Base-by-base conservation (phyloP, 2,797 vertebrate genomes). In the Hemitrygon akajei region DNA sequence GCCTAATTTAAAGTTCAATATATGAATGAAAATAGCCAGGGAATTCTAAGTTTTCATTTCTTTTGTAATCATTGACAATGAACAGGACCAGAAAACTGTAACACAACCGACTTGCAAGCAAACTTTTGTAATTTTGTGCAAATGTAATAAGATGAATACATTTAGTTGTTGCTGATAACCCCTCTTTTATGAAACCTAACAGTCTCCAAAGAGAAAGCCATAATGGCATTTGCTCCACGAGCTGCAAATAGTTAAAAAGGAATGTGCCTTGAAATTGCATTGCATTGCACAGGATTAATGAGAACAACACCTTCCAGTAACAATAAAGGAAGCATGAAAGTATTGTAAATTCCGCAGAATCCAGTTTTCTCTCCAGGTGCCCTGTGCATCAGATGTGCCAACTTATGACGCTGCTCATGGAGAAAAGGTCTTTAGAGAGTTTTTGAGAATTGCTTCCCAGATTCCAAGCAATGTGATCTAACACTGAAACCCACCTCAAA, bases 31-130 rank as follows among this genome's bases (percentile, higher is more conserved):
- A 58, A 40, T 56, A 58, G 56, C 37, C 27, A 93, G 91, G 27
- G 71, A 47, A 76, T 93, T 93, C 40, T 75, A 92, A 40, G 37
- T 92, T 92, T 47, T 71, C 71, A 56, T 22, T 93, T 56, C 12
- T 76, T 93, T 20, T 56, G 40, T 76, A 56, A 93, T 56, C 37
- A 25, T 76, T 56, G 76, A 76, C 22, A 56, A 14, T 76, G 69
- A 93, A 76, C 47, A 73, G 56, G 76, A 76, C 91, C 22, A 58
- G 71, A 25, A 71, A 93, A 37, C 71, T 76, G 73, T 75, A 93
- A 93, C 75, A 9, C 7, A 92, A 37, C 11, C 47, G 37, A 92
- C 71, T 92, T 92, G 40, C 34, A 75, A 75, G 71, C 40, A 30
- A 93, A 75, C 40, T 75, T 14, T 92, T 34, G 34, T 25, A 75